Percentiles rank a stretch among this genome's conserved stretches.
Evolutionary conservation across 2,888 invertebrate species (phyloP).

Genomic region (Pterostichus madidus): DNA sequence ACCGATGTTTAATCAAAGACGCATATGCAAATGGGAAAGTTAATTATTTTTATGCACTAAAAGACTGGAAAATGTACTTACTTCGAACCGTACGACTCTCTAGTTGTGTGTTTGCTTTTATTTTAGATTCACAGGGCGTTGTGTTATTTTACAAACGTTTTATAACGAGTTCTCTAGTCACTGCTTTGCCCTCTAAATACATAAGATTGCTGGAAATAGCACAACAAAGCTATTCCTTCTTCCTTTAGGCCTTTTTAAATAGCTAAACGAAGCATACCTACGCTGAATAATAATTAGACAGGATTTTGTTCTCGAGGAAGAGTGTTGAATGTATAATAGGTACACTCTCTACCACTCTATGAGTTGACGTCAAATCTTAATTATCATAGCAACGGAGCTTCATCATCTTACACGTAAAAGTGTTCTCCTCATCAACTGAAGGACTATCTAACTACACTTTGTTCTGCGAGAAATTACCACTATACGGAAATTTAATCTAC

Average conservation of each 20-base stretch:
- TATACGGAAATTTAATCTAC: too few species aligned
- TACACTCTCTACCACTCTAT: too few species aligned
- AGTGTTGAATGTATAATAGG: constrained; percentile 12
- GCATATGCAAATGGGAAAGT: constrained; percentile 62
- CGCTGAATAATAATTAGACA: constrained; percentile 33
- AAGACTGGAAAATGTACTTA: constrained; percentile 53
- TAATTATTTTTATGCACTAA: constrained; percentile 59
- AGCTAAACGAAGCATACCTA: constrained; percentile 20
- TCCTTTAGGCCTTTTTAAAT: constrained; percentile 31
- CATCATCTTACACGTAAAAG: not conserved
- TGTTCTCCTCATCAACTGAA: too few species aligned
- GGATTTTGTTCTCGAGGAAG: constrained; percentile 15
- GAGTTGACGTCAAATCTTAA: not conserved
- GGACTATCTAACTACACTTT: not conserved
- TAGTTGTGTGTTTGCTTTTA: constrained; percentile 29
- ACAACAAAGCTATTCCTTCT: not conserved
- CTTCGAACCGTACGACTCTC: constrained; percentile 7
- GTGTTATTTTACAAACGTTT: constrained; percentile 6
- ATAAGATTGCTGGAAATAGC: constrained; percentile 44
- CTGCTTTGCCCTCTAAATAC: constrained; percentile 5
- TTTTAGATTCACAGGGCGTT: constrained; percentile 16
- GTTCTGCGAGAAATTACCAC: too few species aligned
- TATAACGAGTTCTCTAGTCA: constrained; percentile 14
- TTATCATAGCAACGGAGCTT: not conserved
- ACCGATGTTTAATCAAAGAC: constrained; percentile 63